A percentile compares a stretch with the other conserved stretches of the same genome.
phyloP scores from a whole-genome alignment of 2,888 invertebrate genomes.

The Mesodorylaimus sp. region DNA sequence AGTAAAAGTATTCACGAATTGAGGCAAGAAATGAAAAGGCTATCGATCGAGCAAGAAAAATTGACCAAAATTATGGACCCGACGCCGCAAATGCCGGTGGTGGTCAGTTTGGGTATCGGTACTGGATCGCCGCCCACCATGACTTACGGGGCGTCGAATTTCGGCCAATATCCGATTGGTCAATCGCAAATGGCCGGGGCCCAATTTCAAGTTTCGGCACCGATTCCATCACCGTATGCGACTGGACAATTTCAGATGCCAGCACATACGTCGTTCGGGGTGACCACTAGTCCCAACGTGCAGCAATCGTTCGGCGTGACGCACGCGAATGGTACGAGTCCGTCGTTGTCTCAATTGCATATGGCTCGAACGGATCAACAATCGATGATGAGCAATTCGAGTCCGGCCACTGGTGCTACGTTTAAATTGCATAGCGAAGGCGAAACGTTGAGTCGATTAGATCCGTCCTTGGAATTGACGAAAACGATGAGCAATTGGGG shows the following conservation, averaged over 20 bases:
- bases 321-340: too few species aligned
- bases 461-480: constrained; percentile 23
- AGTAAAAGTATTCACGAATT: constrained; percentile 2
- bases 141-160: neutral
- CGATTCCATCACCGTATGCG: neutral
- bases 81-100: neutral
- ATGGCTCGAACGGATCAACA: too few species aligned
- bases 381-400: too few species aligned
- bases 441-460: constrained; percentile 17
- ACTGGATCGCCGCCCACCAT: neutral
- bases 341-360: too few species aligned
- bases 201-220: neutral
- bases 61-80: neutral
- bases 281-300: too few species aligned
- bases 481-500: constrained; percentile 27
- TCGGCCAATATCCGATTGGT: neutral
- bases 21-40: constrained; percentile 7
- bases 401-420: too few species aligned
- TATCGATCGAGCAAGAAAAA: constrained; percentile 8
- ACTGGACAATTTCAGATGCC: neutral
- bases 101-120: too few species aligned
- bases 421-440: constrained; percentile 6
- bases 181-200: neutral
- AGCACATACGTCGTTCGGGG: neutral
- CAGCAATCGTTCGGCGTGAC: too few species aligned